Base-by-base conservation (phyloP, 2,797 vertebrate genomes). In the Uromys caudimaculatus region DNA sequence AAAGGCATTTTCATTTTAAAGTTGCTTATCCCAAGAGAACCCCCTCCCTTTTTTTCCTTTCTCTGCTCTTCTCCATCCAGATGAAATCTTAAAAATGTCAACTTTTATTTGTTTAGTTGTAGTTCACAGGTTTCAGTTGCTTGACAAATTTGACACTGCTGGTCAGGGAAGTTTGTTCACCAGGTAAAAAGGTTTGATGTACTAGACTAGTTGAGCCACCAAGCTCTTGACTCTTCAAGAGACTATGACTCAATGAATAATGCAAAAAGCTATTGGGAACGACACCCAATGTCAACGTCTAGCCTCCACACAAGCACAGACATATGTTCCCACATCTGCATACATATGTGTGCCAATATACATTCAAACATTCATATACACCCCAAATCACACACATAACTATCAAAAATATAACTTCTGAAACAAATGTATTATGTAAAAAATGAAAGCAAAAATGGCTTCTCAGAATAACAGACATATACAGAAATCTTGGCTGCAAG, bases 1-100 rank as follows among this genome's bases (percentile, higher is more conserved):
- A 93, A 97, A 78, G 69, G 29, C 94, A 97, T 94, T 96, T 90
- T 76, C 24, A 91, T 90, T 79, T 88, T 87, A 94, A 75, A n/a
- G 0, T 95, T 97, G 73, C 41, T 92, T 52, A 50, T 24, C 76
- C 89, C 95, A 96, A 21, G 44, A 78, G 62, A 32, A 71, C 27
- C 73, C 76, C 10, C 6, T 7, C 27, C 12, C 38, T 64, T 78
- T 32, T 64, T 84, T 47, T 47, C 12, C 38, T 58, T 62, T 24
- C 9, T 62, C 38, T 47, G 32, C 1, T 62, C 27, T 85, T 85
- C 17, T 11, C 29, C 9, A 10, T 64, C 10, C 41, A 97, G 21
- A 77, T 90, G 52, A 75, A 78, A 41, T 81, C 41, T 89, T 89
- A 71, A 95, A 38, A 81, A 14, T 73, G 79, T 56, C 41, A 94